Percentiles rank a stretch among this genome's conserved stretches.
Evolutionary conservation across 2,888 invertebrate genomes (phyloP).

Genomic region (Pinctada fucata): DNA sequence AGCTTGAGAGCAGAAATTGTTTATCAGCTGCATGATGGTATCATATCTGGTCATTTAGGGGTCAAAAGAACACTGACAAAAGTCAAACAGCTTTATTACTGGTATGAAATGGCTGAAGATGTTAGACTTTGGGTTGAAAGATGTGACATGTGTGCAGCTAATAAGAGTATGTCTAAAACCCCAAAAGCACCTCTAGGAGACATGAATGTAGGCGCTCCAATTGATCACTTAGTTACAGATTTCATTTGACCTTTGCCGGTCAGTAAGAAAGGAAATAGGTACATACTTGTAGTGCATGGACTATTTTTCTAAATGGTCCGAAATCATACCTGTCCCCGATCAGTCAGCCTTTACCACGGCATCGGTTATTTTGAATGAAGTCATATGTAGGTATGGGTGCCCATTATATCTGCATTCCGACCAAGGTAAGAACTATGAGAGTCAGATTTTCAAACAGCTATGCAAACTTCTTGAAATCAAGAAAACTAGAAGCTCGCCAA

Average conservation of each 20-base stretch:
- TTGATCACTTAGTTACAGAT: constrained; percentile 2
- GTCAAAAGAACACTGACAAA: constrained; percentile 30
- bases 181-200: constrained; percentile 5
- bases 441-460: constrained; percentile 26
- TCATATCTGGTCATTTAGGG: constrained; percentile 32
- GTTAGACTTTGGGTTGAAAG: background rate
- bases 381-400: background rate
- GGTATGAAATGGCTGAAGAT: constrained; percentile 3
- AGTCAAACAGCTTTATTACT: constrained; percentile 18
- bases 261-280: constrained; percentile 23
- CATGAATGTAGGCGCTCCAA: constrained; percentile 13
- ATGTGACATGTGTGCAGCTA: background rate
- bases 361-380: constrained; percentile 5
- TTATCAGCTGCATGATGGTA: constrained; percentile 16
- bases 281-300: constrained; percentile 23
- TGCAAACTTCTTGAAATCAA: constrained; percentile 27
- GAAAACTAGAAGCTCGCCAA: constrained; percentile 38
- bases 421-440: constrained; percentile 39
- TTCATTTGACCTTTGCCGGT: constrained; percentile 21
- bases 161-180: background rate
- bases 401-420: constrained; percentile 34
- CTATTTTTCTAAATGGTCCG: constrained; percentile 30
- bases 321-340: constrained; percentile 18
- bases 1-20: constrained; percentile 12
- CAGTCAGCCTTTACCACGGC: background rate